These are phyloP conservation scores for Parnassius smintheus DNA, from an alignment of 2,888 invertebrate genomes.

Conservation along the genomic window DNA sequence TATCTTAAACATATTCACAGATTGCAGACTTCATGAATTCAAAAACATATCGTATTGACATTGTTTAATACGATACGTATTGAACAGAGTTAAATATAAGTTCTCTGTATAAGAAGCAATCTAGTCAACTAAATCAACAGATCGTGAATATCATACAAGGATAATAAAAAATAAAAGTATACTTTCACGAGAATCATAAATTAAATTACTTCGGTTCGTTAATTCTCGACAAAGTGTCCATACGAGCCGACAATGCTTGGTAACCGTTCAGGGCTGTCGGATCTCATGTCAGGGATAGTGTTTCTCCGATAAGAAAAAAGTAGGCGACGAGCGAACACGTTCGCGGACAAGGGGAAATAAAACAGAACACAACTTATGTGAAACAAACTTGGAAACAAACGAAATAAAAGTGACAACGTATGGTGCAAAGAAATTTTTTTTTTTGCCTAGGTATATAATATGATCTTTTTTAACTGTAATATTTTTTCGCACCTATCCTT, in stretches of 20 bases:
- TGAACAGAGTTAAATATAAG: not conserved
- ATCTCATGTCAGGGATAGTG: conserved; percentile 10
- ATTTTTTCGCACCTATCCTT: no score
- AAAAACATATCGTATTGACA: no score
- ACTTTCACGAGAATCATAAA: conserved; percentile 22
- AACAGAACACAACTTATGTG: not conserved
- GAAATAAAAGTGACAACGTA: no score
- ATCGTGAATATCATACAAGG: conserved; percentile 13
- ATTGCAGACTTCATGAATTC: no score
- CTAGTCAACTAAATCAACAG: conserved; percentile 11
- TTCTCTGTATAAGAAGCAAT: not conserved
- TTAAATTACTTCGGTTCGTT: conserved; percentile 27
- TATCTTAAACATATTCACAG: no score
- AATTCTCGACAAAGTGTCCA: conserved; percentile 14
- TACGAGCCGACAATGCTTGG: conserved; percentile 4
- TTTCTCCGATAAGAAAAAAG: conserved; percentile 15
- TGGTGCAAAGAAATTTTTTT: no score
- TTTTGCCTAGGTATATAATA: no score
- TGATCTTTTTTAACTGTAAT: no score
- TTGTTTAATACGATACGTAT: no score
- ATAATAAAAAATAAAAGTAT: conserved; percentile 11
- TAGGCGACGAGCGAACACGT: conserved; percentile 3
- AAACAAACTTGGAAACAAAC: no score
- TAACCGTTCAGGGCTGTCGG: conserved; percentile 9
- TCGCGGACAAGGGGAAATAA: not conserved